These are phyloP conservation scores for Uropsilus gracilis DNA, from an alignment of 2,113 vertebrate genomes.

Conservation along the genomic window DNA sequence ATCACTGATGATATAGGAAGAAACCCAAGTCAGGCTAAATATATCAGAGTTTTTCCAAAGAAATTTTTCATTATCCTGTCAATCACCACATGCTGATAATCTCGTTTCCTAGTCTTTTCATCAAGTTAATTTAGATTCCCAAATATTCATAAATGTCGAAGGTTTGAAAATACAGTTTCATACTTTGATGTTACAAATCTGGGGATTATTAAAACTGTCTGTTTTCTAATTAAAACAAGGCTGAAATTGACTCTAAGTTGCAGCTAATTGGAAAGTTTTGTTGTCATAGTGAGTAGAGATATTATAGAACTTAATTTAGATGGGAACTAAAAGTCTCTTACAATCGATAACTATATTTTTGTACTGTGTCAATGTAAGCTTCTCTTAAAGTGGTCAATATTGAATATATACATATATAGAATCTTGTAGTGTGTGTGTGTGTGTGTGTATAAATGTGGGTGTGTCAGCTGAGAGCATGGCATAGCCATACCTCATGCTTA, in stretches of 20 bases:
- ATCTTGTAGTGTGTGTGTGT: background rate
- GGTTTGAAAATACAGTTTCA: slow-evolving; percentile 60
- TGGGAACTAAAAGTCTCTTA: background rate
- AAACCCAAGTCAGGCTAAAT: slow-evolving; percentile 60
- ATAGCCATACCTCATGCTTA: background rate
- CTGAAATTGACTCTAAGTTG: slow-evolving; percentile 40
- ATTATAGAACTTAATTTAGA: background rate
- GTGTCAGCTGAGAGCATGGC: background rate
- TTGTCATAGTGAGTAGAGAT: background rate
- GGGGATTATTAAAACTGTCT: slow-evolving; percentile 61
- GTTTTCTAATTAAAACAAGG: slow-evolving; percentile 59
- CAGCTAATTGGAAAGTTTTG: slow-evolving; percentile 38
- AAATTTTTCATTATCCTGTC: slow-evolving; percentile 73
- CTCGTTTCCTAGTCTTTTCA: slow-evolving; percentile 60
- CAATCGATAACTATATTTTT: background rate
- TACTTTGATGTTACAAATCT: slow-evolving; percentile 65
- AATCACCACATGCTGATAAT: slow-evolving; percentile 67
- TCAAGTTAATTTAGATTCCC: slow-evolving; percentile 75
- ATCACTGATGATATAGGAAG: slow-evolving; percentile 23
- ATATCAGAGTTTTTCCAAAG: slow-evolving; percentile 46
- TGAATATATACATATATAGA: background rate
- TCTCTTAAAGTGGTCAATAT: background rate
- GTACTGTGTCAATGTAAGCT: background rate
- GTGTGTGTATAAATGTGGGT: too few relatives aligned
- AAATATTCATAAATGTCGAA: slow-evolving; percentile 71